These are phyloP conservation scores for Pseudocheirus occidentalis DNA, from an alignment of 2,797 vertebrate genomes.

Conservation along the genomic window DNA sequence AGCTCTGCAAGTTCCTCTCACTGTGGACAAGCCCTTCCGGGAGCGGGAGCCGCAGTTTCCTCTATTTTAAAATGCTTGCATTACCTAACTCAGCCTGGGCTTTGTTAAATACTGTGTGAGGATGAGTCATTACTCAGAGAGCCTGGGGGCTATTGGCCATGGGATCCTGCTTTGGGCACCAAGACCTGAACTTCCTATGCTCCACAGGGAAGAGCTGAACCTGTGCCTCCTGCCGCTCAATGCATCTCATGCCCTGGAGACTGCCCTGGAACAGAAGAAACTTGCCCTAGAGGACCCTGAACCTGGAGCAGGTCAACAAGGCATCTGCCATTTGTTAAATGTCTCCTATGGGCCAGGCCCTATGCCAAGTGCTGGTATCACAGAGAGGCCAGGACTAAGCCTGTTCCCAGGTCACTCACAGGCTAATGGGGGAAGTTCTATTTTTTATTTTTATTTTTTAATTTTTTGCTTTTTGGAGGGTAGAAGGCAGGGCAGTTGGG, in stretches of 20 bases:
- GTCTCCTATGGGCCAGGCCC: background rate
- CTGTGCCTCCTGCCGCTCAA: constrained; percentile 86
- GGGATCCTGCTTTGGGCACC: constrained; percentile 26
- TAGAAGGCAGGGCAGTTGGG: no score
- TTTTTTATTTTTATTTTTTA: no score
- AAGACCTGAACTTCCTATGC: constrained; percentile 43
- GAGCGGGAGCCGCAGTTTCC: background rate
- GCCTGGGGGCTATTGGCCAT: constrained; percentile 18
- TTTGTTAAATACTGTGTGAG: background rate
- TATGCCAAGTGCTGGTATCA: background rate
- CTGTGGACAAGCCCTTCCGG: constrained; percentile 25
- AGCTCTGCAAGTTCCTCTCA: background rate
- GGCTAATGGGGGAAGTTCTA: background rate
- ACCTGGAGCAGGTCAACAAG: constrained; percentile 78
- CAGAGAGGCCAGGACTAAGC: no score
- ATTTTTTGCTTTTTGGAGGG: no score
- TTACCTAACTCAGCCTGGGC: background rate
- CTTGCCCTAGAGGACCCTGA: constrained; percentile 79
- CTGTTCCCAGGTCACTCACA: background rate
- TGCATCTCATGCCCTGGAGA: constrained; percentile 89
- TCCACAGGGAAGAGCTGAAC: constrained; percentile 70
- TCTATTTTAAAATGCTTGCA: background rate
- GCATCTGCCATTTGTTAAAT: background rate
- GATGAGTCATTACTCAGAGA: background rate
- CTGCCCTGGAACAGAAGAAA: constrained; percentile 89